Evolutionary conservation across 2,888 invertebrate species (phyloP).

Genomic region (Sminthurinus aureus): DNA sequence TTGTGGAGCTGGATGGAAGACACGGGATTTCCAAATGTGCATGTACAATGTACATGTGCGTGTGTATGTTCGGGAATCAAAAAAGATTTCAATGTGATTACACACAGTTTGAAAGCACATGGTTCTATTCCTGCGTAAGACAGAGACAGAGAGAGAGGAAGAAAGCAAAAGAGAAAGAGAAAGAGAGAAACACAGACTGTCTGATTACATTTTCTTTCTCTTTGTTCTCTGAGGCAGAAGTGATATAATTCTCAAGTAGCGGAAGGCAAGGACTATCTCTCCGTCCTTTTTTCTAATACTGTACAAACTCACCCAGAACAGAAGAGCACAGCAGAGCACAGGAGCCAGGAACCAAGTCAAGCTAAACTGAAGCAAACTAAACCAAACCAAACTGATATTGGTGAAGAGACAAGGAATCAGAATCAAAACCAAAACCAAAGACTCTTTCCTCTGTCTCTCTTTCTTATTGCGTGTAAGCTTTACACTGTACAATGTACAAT

Average conservation of each 20-base stretch:
- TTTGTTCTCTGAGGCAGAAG: conserved; percentile 47
- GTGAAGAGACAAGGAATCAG: background rate
- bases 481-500: no score
- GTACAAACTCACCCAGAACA: background rate
- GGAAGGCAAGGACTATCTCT: background rate
- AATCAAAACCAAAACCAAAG: background rate
- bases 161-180: background rate
- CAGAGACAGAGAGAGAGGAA: background rate
- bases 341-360: no score
- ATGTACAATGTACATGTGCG: conserved; percentile 10
- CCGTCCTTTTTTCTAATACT: background rate
- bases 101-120: conserved; percentile 3
- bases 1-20: no score
- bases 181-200: conserved; percentile 4
- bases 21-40: no score
- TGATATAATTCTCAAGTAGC: conserved; percentile 46
- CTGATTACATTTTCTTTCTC: conserved; percentile 49
- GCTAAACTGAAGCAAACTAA: no score
- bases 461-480: no score
- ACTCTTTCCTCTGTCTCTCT: no score
- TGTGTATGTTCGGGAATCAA: conserved; percentile 4
- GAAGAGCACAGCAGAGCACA: background rate
- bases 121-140: background rate
- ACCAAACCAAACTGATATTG: background rate
- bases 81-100: conserved; percentile 30